Base-by-base conservation (phyloP, 2,888 invertebrate genomes). In the Isotomurus palustris region DNA sequence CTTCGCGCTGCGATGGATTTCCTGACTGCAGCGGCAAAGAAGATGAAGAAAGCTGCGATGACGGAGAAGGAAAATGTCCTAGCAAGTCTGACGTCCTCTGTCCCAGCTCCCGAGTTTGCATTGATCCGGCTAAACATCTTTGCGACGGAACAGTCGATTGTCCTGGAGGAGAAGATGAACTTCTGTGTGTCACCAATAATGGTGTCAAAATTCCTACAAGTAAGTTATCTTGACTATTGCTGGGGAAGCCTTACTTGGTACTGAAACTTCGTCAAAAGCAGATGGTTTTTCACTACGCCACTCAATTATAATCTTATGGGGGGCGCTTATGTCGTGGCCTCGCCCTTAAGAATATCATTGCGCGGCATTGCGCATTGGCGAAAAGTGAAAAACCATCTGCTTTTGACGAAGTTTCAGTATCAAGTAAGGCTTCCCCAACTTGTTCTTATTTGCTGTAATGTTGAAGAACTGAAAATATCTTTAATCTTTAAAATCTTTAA, bases 1-100 rank as follows among this genome's bases (percentile, higher is more conserved):
- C 81, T 0, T 83, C 81, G 80, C 78, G 83, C 0, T 86, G 85
- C 72, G 85, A 86, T 71, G 79, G 80, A 0, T 74, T 76, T 2
- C 72, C 73, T 0, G 85, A 86, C 71, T 85, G 85, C 72, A 65
- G 72, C 0, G 73, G 73, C 10, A 87, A 87, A 71, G 87, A 87
- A 73, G 71, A 72, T 1, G 75, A 54, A 40, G 28, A 22, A 14
- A 25, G 8, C 6, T 82, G 81, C 66, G 75, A 70, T 67, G 75
- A 65, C 27, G 62, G 56, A 12, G 60, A 52, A 52, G 48, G 60
- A 47, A 53, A 57, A 14, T 60, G 60, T 58, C 64, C 68, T 58
- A 62, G 55, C 2, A 76, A 78, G 54, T 78, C 82, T 69, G 83
- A 83, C 70, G n/a, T n/a, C n/a, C 79, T 76, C 66, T 86, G 86